phyloP scores from a whole-genome alignment of 2,797 vertebrate genomes.

The Alfaro cultratus region DNA sequence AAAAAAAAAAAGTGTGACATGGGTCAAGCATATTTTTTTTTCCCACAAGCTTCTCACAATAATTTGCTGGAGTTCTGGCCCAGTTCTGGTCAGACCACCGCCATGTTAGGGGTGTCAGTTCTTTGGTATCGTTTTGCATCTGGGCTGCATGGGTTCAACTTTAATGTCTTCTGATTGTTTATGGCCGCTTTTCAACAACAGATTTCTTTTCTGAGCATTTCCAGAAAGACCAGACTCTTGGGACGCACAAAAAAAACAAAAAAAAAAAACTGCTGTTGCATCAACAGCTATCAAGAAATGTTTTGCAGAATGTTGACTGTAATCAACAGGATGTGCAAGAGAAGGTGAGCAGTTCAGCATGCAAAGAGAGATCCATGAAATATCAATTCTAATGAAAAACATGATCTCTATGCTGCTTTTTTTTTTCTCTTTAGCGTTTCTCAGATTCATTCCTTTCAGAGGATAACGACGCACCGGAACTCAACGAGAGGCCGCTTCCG shows the following conservation, averaged over 20 bases:
- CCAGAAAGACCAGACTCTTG: neutral
- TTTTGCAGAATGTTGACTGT: slow-evolving; percentile 23
- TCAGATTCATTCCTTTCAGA: neutral
- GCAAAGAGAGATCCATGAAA: neutral
- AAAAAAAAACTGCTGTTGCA: neutral
- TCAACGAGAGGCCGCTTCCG: slow-evolving; percentile 1
- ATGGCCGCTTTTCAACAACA: neutral
- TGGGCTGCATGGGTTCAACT: neutral
- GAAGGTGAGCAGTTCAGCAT: slow-evolving; percentile 22
- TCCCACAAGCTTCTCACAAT: neutral
- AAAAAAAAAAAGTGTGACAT: neutral
- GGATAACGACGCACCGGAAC: slow-evolving; percentile 26
- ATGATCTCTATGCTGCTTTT: neutral
- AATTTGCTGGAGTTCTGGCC: neutral
- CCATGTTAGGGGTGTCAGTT: neutral
- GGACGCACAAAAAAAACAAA: neutral
- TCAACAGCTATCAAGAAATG: neutral
- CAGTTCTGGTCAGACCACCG: neutral
- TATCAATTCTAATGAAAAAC: neutral
- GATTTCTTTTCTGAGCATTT: neutral
- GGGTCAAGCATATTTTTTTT: neutral
- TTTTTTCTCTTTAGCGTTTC: neutral
- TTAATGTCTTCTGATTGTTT: neutral
- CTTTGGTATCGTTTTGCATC: neutral
- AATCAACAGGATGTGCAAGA: slow-evolving; percentile 19